Evolutionary conservation across 2,888 invertebrate species (phyloP).

Genomic region (Syrphus vitripennis): DNA sequence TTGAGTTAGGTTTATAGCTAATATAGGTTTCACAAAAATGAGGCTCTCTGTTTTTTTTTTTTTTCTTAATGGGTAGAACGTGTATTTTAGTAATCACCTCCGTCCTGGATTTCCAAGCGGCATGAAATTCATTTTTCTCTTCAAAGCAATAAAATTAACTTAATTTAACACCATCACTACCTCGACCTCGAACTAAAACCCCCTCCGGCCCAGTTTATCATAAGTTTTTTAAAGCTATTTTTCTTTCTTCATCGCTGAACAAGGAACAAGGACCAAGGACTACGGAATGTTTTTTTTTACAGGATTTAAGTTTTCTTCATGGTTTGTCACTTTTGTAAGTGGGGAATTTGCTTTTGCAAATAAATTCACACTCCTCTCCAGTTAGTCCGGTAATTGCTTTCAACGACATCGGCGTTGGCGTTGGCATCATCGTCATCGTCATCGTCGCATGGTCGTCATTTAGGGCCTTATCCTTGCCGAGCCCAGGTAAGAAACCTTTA

Average conservation of each 20-base stretch:
- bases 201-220: not conserved
- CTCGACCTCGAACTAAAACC: not conserved
- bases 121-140: conserved; percentile 5
- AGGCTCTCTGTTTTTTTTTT: not conserved
- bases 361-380: conserved; percentile 38
- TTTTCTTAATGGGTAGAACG: not conserved
- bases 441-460: not conserved
- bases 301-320: conserved; percentile 8
- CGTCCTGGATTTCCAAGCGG: not conserved
- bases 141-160: conserved; percentile 23
- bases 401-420: not conserved
- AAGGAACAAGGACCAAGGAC: conserved; percentile 36
- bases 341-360: conserved; percentile 55
- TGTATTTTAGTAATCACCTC: conserved; percentile 22
- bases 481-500: not conserved
- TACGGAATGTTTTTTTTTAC: not conserved
- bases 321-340: conserved; percentile 46
- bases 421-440: not conserved
- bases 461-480: conserved; percentile 23
- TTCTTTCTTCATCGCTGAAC: not conserved
- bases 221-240: conserved; percentile 25
- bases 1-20: conserved; percentile 11
- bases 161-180: conserved; percentile 23
- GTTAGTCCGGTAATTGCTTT: conserved; percentile 59
- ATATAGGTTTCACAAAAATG: not conserved